These are phyloP conservation scores for Malurus alboscapulatus DNA, from an alignment of 2,113 vertebrate genomes.

Conservation along the genomic window DNA sequence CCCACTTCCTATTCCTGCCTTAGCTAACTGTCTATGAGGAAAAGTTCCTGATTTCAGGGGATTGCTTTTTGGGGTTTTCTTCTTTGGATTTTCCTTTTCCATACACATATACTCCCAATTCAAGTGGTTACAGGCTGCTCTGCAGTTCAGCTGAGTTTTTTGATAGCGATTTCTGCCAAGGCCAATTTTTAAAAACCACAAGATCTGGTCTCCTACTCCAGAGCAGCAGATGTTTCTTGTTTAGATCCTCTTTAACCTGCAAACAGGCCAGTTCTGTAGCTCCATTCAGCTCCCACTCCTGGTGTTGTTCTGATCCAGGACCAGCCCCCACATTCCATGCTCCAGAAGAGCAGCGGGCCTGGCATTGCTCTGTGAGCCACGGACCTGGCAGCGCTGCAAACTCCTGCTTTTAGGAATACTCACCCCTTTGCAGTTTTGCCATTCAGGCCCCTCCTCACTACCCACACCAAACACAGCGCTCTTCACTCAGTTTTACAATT, in stretches of 20 bases:
- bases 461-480: accelerated
- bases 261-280: background rate
- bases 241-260: background rate
- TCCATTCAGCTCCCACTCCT: background rate
- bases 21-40: background rate
- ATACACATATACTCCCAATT: accelerated
- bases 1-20: background rate
- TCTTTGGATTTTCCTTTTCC: background rate
- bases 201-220: background rate
- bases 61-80: background rate
- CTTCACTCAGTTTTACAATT: background rate
- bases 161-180: accelerated
- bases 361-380: background rate
- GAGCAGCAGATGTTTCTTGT: background rate
- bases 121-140: background rate
- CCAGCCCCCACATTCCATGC: accelerated
- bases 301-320: background rate
- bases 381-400: background rate
- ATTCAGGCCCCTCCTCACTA: background rate
- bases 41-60: background rate
- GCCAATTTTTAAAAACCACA: background rate
- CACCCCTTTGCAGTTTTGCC: background rate
- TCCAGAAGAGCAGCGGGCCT: background rate
- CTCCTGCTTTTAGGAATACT: background rate
- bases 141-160: background rate